Percentiles rank a stretch among this genome's conserved stretches.
These are phyloP conservation scores for Acanthornis magna DNA, from an alignment of 2,797 vertebrate species.

Conservation along the genomic window DNA sequence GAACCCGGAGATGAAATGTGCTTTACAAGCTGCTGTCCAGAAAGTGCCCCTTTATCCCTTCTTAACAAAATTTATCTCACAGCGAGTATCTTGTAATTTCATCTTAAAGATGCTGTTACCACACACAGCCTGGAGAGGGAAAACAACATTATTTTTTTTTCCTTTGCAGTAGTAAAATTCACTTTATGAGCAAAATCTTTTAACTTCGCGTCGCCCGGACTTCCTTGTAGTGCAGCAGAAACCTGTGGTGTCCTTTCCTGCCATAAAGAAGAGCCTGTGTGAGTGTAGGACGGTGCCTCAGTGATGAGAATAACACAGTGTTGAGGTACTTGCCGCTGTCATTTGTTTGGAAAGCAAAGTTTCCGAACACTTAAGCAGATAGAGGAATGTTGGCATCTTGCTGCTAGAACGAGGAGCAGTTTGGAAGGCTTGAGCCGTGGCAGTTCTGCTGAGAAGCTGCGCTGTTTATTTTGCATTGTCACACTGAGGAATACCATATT, in stretches of 20 bases:
- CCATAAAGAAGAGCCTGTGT: not conserved
- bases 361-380: not conserved
- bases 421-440: not conserved
- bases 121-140: not conserved
- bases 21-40: not conserved
- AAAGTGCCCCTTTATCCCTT: not conserved
- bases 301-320: not conserved
- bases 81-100: not conserved
- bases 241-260: not conserved
- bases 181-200: not conserved
- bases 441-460: not conserved
- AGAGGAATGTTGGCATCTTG: not conserved
- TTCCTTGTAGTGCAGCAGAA: not conserved
- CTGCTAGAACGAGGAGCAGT: not conserved
- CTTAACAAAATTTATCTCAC: not conserved
- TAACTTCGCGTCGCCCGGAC: not conserved
- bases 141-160: not conserved
- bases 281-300: not conserved
- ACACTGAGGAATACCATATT: not conserved
- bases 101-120: not conserved
- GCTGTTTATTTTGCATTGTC: not conserved
- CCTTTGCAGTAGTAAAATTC: not conserved
- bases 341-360: constrained; percentile 28
- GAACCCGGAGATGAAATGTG: not conserved
- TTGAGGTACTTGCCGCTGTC: not conserved